Evolutionary conservation across 1,140 invertebrate species (phyloP).

Genomic region (Leptinotarsa undecemlineata): DNA sequence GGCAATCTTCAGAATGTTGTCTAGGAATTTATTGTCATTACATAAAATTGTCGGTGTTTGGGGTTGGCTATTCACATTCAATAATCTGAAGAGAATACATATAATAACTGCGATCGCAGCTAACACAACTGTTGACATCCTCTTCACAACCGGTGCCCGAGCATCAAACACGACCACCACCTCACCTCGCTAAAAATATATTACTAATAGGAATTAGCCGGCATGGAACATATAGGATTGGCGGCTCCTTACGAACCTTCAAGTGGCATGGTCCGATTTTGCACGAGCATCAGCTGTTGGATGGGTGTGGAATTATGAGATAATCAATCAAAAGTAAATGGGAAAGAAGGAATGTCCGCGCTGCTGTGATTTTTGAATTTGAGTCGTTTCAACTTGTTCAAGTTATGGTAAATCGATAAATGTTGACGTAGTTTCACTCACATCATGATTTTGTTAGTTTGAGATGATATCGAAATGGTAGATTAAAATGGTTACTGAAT

Average conservation of each 20-base stretch:
- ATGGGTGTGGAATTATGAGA: background rate
- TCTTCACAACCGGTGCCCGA: background rate
- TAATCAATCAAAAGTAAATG: background rate
- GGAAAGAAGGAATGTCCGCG: too few relatives aligned
- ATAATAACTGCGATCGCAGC: constrained; percentile 76
- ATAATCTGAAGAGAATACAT: constrained; percentile 77
- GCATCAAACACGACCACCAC: background rate
- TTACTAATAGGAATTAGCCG: background rate
- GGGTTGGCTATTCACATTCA: constrained; percentile 80
- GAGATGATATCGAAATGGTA: too few relatives aligned
- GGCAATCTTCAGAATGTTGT: constrained; percentile 75
- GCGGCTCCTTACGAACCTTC: background rate
- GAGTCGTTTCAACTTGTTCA: too few relatives aligned
- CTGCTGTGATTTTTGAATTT: too few relatives aligned
- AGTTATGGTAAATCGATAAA: too few relatives aligned
- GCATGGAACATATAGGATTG: background rate
- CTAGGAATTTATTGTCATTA: constrained; percentile 73
- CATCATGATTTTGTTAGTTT: background rate
- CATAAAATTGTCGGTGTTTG: constrained; percentile 74
- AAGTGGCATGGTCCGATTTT: background rate
- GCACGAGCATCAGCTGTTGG: background rate
- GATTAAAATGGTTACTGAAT: too few relatives aligned
- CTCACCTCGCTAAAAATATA: background rate
- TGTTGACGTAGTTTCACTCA: background rate
- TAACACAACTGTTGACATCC: constrained; percentile 75